phyloP scores from a whole-genome alignment of 1,140 invertebrate species.

The Uloborus diversus region DNA sequence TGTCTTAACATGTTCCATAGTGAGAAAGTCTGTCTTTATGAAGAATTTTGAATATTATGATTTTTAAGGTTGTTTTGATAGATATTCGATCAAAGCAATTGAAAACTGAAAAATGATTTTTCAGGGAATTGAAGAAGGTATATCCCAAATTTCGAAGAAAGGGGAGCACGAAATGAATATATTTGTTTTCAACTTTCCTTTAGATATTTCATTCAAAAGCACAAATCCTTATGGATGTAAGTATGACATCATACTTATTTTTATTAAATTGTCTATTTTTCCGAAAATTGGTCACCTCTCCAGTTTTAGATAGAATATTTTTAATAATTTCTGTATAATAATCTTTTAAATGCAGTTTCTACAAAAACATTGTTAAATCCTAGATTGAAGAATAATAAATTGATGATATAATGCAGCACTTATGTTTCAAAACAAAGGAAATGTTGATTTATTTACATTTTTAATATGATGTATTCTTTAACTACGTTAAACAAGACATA shows the following conservation, averaged over 20 bases:
- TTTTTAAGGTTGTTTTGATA: no score
- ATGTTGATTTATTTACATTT: no score
- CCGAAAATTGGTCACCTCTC: no score
- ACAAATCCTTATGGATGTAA: slow-evolving; percentile 81
- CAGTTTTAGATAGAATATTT: background rate
- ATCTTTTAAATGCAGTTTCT: background rate
- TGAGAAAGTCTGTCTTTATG: no score
- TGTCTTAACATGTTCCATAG: no score
- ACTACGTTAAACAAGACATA: no score
- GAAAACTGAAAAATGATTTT: background rate
- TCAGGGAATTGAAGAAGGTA: slow-evolving; percentile 79
- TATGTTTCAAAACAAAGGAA: no score
- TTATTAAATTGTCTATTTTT: background rate
- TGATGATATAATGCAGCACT: no score
- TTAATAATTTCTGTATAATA: background rate
- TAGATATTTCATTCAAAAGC: slow-evolving; percentile 80
- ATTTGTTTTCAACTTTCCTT: slow-evolving; percentile 80
- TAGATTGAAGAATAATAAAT: no score
- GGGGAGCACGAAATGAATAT: slow-evolving; percentile 72
- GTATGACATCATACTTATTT: slow-evolving; percentile 60
- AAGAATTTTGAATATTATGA: no score
- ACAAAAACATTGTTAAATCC: background rate
- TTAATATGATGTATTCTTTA: no score
- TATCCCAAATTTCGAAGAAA: slow-evolving; percentile 76
- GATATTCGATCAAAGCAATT: no score